phyloP scores from a whole-genome alignment of 2,888 invertebrate species.

The Catocala fraxini region DNA sequence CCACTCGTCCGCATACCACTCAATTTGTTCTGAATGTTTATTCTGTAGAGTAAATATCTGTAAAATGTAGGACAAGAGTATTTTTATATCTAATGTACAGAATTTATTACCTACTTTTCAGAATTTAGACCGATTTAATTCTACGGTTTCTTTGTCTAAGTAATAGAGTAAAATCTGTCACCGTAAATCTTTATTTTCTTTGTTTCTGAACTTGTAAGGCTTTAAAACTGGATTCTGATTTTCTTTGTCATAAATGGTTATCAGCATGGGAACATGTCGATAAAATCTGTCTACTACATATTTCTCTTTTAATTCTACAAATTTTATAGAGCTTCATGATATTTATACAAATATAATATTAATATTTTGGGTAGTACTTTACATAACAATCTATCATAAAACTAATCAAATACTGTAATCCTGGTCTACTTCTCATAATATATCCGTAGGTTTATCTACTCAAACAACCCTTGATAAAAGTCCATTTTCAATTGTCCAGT shows the following conservation, averaged over 20 bases:
- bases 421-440: too few species aligned
- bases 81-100: conserved; percentile 18
- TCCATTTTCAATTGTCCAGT: neutral
- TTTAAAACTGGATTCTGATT: conserved; percentile 19
- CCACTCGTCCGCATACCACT: conserved; percentile 47
- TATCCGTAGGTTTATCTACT: neutral
- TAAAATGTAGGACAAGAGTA: conserved; percentile 10
- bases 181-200: conserved; percentile 34
- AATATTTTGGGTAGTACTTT: too few species aligned
- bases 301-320: too few species aligned
- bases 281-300: neutral
- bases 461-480: neutral
- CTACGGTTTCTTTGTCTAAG: conserved; percentile 19
- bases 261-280: neutral
- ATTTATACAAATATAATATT: too few species aligned
- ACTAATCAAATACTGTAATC: too few species aligned
- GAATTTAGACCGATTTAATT: conserved; percentile 1
- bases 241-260: conserved; percentile 18
- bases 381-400: too few species aligned
- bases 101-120: conserved; percentile 7
- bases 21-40: conserved; percentile 60
- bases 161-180: conserved; percentile 33
- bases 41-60: conserved; percentile 35
- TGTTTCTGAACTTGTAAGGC: conserved; percentile 16
- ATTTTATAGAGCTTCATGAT: too few species aligned